phyloP scores from a whole-genome alignment of 2,888 invertebrate species.

The Cacoxenus indagator region DNA sequence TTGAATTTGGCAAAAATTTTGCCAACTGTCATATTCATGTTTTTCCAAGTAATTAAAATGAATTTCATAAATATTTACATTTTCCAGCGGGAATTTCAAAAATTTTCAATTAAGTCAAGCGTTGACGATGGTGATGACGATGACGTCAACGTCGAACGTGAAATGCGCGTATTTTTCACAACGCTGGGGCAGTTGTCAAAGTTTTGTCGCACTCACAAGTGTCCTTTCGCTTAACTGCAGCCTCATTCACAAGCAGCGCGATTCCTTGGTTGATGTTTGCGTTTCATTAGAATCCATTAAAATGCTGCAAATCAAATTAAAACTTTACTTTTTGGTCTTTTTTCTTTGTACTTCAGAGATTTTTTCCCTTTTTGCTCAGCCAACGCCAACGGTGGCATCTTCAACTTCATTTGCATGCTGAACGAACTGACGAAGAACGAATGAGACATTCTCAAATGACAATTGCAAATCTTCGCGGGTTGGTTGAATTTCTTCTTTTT shows the following conservation, averaged over 20 bases:
- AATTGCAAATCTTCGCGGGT: slow-evolving; percentile 47
- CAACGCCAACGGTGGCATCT: slow-evolving; percentile 13
- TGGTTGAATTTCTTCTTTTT: not conserved
- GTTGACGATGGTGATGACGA: slow-evolving; percentile 26
- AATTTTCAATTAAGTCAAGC: slow-evolving; percentile 56
- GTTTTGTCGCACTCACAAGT: slow-evolving; percentile 54
- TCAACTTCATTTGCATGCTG: slow-evolving; percentile 52
- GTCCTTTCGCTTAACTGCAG: slow-evolving; percentile 49
- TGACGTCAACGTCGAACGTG: slow-evolving; percentile 42
- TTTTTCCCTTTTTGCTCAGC: slow-evolving; percentile 21
- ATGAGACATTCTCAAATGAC: slow-evolving; percentile 48
- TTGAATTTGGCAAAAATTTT: slow-evolving; percentile 46
- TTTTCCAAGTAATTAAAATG: slow-evolving; percentile 60
- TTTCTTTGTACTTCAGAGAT: not conserved
- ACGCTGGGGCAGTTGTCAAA: slow-evolving; percentile 63
- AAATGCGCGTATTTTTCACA: slow-evolving; percentile 46
- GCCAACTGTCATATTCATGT: slow-evolving; percentile 57
- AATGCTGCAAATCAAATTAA: slow-evolving; percentile 66
- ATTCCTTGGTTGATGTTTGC: slow-evolving; percentile 49
- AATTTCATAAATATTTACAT: slow-evolving; percentile 47
- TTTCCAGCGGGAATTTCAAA: slow-evolving; percentile 59
- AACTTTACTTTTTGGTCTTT: slow-evolving; percentile 52
- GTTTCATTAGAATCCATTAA: slow-evolving; percentile 65
- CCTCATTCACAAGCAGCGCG: not conserved
- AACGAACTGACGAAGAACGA: not conserved